These are phyloP conservation scores for Himantopus leucocephalus DNA, from an alignment of 2,113 vertebrate species.

Conservation along the genomic window DNA sequence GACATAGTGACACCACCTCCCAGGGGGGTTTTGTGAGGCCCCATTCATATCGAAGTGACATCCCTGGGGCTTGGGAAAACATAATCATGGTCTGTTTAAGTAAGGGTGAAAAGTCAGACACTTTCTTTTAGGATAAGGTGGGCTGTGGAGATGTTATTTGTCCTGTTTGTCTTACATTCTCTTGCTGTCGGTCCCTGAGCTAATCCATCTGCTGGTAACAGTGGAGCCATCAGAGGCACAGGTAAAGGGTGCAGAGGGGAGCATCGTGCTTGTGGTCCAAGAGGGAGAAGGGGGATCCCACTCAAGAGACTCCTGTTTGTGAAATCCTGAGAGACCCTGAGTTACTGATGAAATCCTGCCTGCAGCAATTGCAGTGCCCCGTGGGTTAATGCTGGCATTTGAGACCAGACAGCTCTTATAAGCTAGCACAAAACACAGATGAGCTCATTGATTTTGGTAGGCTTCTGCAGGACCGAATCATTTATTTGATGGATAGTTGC, in stretches of 20 bases:
- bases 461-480: neutral
- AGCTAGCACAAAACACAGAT: neutral
- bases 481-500: neutral
- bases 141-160: neutral
- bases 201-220: neutral
- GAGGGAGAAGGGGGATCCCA: neutral
- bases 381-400: neutral
- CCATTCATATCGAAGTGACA: neutral
- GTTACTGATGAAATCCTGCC: neutral
- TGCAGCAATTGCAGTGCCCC: neutral
- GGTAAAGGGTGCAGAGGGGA: neutral
- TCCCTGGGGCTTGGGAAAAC: neutral
- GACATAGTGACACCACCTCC: neutral
- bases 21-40: neutral
- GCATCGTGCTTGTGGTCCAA: neutral
- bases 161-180: neutral
- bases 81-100: neutral
- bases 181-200: neutral
- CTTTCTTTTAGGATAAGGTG: neutral
- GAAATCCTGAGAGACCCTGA: neutral
- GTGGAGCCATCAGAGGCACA: neutral
- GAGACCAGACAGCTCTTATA: neutral
- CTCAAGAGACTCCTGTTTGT: neutral
- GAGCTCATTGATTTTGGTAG: neutral
- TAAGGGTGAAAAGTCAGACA: neutral